Conservation (phyloP, 37 sponge, comb jelly and placozoan species). For the Tethya wilhelma region DNA sequence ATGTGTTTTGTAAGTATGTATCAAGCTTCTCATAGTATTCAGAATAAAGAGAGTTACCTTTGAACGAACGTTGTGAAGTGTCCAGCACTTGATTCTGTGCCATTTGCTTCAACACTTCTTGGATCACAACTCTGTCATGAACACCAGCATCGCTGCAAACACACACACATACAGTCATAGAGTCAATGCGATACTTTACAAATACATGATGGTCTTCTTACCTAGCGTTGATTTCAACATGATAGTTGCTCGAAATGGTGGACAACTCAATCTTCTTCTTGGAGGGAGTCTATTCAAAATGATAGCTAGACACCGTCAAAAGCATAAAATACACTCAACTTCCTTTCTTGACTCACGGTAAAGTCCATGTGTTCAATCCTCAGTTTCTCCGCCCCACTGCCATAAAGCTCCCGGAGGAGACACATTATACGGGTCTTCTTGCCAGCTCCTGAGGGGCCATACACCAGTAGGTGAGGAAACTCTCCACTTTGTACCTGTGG, state of each 20-base stretch:
- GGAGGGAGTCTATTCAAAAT: constrained; percentile 85
- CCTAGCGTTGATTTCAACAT: constrained; percentile 97
- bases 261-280: constrained; percentile 98
- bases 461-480: constrained; percentile 96
- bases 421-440: constrained; percentile 99
- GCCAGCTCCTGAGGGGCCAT: constrained; percentile 98
- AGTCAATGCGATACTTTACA: neutral
- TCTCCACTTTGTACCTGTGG: constrained; percentile 86
- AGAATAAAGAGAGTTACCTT: constrained; percentile 55
- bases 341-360: constrained; percentile 49
- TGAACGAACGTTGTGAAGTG: constrained; percentile 82
- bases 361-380: constrained; percentile 94
- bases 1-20: neutral
- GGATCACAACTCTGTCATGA: constrained; percentile 93
- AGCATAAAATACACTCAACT: neutral
- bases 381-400: constrained; percentile 94
- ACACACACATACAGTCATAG: neutral
- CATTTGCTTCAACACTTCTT: constrained; percentile 90
- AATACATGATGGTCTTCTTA: neutral
- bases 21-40: neutral
- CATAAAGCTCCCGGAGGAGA: constrained; percentile 93
- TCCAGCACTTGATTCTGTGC: constrained; percentile 92
- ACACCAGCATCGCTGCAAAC: constrained; percentile 91
- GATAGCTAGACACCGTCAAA: neutral
- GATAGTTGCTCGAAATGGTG: constrained; percentile 96